Percentiles rank a stretch among this genome's conserved stretches.
Evolutionary conservation across 2,113 vertebrate genomes (phyloP).

Genomic region (Pomatostomus ruficeps): DNA sequence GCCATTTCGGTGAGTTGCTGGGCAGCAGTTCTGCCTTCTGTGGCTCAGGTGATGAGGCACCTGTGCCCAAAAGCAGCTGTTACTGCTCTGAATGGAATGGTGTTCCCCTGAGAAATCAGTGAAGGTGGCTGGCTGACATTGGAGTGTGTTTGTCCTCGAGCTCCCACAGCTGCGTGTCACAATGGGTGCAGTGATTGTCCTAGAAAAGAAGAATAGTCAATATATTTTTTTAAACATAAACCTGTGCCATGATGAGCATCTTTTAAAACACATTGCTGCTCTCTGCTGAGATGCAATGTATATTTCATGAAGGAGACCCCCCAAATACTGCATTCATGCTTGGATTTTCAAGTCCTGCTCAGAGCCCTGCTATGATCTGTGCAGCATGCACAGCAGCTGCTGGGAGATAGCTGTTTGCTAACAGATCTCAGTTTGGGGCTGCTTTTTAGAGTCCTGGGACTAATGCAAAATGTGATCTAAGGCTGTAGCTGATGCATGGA

Average conservation of each 20-base stretch:
- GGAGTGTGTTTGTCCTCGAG: background rate
- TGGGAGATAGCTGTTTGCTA: background rate
- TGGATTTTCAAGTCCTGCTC: background rate
- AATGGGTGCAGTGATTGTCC: background rate
- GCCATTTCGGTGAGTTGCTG: slow-evolving; percentile 85
- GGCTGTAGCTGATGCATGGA: background rate
- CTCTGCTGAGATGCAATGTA: background rate
- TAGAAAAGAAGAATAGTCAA: background rate
- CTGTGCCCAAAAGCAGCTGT: background rate
- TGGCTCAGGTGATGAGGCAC: background rate
- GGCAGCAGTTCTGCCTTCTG: background rate
- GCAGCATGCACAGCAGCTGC: background rate
- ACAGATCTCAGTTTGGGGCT: background rate
- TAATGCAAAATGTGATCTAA: background rate
- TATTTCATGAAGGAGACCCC: background rate
- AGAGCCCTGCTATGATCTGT: background rate
- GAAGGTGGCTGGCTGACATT: background rate
- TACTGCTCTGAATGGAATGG: background rate
- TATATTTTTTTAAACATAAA: background rate
- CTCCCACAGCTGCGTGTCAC: background rate
- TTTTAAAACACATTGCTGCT: background rate
- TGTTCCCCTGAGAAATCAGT: background rate
- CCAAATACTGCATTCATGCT: background rate
- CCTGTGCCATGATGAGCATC: background rate
- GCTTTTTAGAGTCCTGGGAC: background rate